Base-by-base conservation (phyloP, 2,888 invertebrate species). In the Amphipoea lucens region DNA sequence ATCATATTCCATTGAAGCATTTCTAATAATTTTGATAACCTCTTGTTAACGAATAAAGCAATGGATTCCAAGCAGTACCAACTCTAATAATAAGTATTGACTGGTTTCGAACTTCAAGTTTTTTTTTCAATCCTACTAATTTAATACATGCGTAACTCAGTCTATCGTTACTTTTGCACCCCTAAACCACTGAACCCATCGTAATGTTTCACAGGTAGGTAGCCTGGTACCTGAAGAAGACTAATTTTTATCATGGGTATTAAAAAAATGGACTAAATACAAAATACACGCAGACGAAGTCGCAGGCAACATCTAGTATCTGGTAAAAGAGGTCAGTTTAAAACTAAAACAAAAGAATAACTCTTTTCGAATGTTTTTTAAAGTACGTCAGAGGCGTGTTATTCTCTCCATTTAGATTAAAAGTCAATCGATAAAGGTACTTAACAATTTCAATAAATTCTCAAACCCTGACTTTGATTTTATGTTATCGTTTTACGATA, bases 391-490 rank as follows among this genome's bases (percentile, higher is more conserved):
- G 17, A 40, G 17, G 72, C 45, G 62, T 72, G 67, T 76, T 66
- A 69, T n/a, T 14, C 7, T 63, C 20, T 36, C 83, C 74, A 83
- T 84, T 84, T 48, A 79, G 79, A 79, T 83, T 79, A 72, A 71
- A 60, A 60, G 20, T 60, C 42, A 79, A 57, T 51, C 9, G 71
- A 73, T 82, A 45, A 60, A 23, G 76, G 45, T 51, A 68, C 79
- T 79, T 68, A 65, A 84, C 71, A 72, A 68, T 75, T 65, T 45
- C 60, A 75, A 83, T 84, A 84, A 79, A 84, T 84, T 75, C 29
- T 84, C 45, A 65, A 42, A 42, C 9, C 29, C 48, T 36, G 51
- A 40, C 51, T 57, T 66, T 29, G 70, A 74, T 51, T 79, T 68
- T 69, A 54, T 78, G 73, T 78, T 71, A 83, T 83, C 71, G 40